Percentiles rank a stretch among this genome's conserved stretches.
These are phyloP conservation scores for Octomys mimax DNA, from an alignment of 2,797 vertebrate species.

Conservation along the genomic window DNA sequence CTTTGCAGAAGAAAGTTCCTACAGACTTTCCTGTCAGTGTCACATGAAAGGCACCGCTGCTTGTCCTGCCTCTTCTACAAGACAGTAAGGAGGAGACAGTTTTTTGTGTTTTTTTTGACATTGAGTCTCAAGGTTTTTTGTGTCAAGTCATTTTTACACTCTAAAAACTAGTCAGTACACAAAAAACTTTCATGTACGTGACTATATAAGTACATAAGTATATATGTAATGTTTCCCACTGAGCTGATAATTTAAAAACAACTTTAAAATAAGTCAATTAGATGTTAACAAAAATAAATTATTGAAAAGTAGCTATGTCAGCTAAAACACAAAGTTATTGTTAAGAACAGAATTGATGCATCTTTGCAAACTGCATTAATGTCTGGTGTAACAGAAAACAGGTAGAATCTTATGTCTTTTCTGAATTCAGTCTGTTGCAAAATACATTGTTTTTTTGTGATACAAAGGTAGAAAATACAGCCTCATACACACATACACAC, in stretches of 20 bases:
- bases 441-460: background rate
- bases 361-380: constrained; percentile 14
- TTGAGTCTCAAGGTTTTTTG: background rate
- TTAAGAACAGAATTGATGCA: background rate
- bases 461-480: background rate
- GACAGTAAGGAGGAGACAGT: accelerated
- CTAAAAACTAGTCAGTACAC: background rate
- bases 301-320: background rate
- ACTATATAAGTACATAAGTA: background rate
- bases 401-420: background rate
- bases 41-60: background rate
- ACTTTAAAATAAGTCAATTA: background rate
- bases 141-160: background rate
- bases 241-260: constrained; percentile 2
- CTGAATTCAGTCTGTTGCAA: background rate
- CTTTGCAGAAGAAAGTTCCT: background rate
- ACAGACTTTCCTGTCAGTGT: background rate
- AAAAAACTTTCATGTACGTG: background rate
- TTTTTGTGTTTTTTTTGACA: background rate
- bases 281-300: background rate
- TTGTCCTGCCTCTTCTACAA: background rate
- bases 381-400: background rate
- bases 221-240: background rate
- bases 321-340: background rate
- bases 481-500: background rate